phyloP scores from a whole-genome alignment of 2,888 invertebrate genomes.

The Dolichopus griseipennis region DNA sequence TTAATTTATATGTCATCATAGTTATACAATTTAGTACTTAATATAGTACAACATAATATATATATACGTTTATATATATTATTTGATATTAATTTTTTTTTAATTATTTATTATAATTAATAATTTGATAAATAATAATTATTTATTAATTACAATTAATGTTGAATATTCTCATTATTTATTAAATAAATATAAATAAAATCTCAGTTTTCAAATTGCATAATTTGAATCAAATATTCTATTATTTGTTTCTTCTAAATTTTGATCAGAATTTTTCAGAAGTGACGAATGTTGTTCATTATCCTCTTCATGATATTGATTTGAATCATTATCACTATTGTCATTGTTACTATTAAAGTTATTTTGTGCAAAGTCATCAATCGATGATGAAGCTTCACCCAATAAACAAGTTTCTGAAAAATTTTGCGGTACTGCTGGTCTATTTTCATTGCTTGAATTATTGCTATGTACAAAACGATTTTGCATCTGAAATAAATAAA shows the following conservation, averaged over 20 bases:
- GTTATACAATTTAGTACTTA: neutral
- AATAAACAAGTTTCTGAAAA: constrained; percentile 14
- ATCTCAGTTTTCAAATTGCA: neutral
- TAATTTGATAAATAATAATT: too few relatives aligned
- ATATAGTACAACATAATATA: neutral
- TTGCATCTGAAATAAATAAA: neutral
- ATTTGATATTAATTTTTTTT: neutral
- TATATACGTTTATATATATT: neutral
- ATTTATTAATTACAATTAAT: too few relatives aligned
- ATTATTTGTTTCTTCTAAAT: neutral
- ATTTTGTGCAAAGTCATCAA: constrained; percentile 21
- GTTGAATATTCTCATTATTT: too few relatives aligned
- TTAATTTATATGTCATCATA: too few relatives aligned
- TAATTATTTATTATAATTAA: too few relatives aligned
- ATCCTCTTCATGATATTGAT: neutral
- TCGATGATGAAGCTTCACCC: constrained; percentile 20
- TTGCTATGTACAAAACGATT: neutral
- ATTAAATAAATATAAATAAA: neutral
- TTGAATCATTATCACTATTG: neutral
- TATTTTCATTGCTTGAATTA: constrained; percentile 3
- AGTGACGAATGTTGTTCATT: too few relatives aligned
- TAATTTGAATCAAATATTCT: neutral
- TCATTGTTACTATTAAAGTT: constrained; percentile 12
- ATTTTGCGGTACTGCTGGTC: neutral
- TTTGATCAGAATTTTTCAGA: neutral